Conservation (phyloP, 1,140 invertebrate genomes). For the Eurytemora carolleeae region DNA sequence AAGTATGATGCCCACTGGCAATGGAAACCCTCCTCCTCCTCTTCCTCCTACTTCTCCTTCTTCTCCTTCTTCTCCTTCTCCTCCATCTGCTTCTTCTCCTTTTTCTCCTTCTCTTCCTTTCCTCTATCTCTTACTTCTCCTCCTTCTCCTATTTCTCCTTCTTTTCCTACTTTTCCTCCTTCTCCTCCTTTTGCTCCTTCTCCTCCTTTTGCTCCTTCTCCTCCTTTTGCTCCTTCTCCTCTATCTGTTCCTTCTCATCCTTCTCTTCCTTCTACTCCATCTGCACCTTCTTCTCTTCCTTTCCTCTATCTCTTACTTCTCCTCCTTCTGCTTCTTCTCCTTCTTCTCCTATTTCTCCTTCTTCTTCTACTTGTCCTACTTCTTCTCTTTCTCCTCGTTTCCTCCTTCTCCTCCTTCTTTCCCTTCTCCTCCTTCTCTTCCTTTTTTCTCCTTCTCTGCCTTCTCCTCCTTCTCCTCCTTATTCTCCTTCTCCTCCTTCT, state of each 20-base stretch:
- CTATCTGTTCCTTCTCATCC: conserved; percentile 1
- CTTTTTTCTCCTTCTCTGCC: not conserved
- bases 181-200: conserved; percentile 8
- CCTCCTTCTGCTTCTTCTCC: not conserved
- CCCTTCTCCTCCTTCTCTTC: not conserved
- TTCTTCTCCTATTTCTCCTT: not conserved
- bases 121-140: conserved; percentile 11
- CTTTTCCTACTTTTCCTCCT: conserved; percentile 11
- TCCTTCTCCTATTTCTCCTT: conserved; percentile 8
- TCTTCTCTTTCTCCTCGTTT: not conserved
- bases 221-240: conserved; percentile 1
- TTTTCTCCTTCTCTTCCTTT: too few relatives aligned
- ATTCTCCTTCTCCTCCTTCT: not conserved
- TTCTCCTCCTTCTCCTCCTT: not conserved
- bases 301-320: not conserved
- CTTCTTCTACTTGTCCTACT: not conserved
- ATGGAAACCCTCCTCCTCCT: too few relatives aligned
- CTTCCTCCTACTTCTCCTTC: too few relatives aligned
- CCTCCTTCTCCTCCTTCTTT: not conserved
- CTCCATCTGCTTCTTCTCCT: too few relatives aligned
- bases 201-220: conserved; percentile 5
- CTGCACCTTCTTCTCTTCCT: not conserved
- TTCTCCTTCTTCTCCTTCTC: too few relatives aligned
- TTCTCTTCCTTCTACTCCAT: conserved; percentile 4
- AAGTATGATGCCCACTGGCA: too few relatives aligned